Base-by-base conservation (phyloP, 2,888 invertebrate genomes). In the Colletes collaris region DNA sequence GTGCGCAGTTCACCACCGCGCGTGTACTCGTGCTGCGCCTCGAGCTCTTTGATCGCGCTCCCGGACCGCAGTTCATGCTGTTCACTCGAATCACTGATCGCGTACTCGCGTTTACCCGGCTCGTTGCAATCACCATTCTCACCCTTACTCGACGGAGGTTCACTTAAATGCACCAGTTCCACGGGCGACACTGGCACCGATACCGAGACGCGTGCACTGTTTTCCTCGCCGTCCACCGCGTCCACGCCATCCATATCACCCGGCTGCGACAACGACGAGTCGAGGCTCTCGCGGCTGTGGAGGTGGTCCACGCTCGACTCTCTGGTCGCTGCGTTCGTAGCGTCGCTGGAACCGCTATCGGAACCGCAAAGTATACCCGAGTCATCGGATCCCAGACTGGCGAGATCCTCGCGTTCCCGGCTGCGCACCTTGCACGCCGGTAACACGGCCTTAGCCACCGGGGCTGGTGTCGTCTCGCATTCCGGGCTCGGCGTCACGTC, bases 321-420 rank as follows among this genome's bases (percentile, higher is more conserved):
- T 87, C 86, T 86, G 8, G 93, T 93, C 8, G 94, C 94, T 5
- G 93, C 92, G 82, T 91, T 91, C 8, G 91, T 90, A 1, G 91
- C 91, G 84, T 93, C 93, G 79, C 93, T 93, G 46, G 94, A 93
- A 55, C 94, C 94, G 81, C 93, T 93, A 81, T 95, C 94, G 44
- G 94, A 95, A 81, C 96, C 95, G 91, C 95, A 95, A 72, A 95
- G 93, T 86, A 97, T 97, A 83, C 97, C 96, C 56, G 97, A 97
- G 93, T 97, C 97, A 92, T 97, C 97, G 52, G 97, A 97, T 56
- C 97, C 97, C 16, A 95, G 92, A 87, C 95, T 95, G 60, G 94
- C 94, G 68, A 95, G 93, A 87, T 95, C 95, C 92, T 94, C 95
- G 86, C 93, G 94, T 93, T 94, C 93, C 75, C 92, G 94, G 93